phyloP scores from a whole-genome alignment of 2,113 vertebrate species.

The Corynorhinus townsendii region DNA sequence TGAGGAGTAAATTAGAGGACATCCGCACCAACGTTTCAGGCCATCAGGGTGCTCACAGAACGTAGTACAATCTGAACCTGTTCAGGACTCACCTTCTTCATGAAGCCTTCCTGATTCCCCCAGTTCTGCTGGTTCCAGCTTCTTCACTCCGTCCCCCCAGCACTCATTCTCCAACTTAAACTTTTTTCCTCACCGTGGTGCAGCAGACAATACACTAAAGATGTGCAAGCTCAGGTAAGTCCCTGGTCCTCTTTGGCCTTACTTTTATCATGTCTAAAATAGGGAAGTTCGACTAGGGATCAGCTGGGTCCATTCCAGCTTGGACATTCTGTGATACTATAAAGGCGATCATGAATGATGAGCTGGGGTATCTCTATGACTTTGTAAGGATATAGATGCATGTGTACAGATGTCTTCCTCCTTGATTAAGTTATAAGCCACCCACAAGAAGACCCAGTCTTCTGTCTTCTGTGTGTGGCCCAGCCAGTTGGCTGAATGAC shows the following conservation, averaged over 20 bases:
- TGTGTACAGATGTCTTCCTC: neutral
- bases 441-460: neutral
- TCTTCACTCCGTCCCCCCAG: neutral
- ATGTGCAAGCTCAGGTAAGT: neutral
- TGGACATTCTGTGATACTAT: neutral
- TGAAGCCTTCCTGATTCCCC: neutral
- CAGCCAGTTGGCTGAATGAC: neutral
- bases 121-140: neutral
- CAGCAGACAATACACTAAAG: neutral
- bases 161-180: neutral
- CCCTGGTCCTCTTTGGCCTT: neutral
- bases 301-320: neutral
- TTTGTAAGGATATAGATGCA: neutral
- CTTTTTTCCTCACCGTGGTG: neutral
- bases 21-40: neutral
- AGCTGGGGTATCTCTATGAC: neutral
- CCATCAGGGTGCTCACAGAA: neutral
- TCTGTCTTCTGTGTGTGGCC: neutral
- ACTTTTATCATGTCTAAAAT: neutral
- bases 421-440: neutral
- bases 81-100: neutral
- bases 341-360: neutral
- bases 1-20: neutral
- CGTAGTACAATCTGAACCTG: neutral
- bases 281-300: neutral